Evolutionary conservation across 2,797 vertebrate species (phyloP).

Genomic region (Clarias laeviceps): DNA sequence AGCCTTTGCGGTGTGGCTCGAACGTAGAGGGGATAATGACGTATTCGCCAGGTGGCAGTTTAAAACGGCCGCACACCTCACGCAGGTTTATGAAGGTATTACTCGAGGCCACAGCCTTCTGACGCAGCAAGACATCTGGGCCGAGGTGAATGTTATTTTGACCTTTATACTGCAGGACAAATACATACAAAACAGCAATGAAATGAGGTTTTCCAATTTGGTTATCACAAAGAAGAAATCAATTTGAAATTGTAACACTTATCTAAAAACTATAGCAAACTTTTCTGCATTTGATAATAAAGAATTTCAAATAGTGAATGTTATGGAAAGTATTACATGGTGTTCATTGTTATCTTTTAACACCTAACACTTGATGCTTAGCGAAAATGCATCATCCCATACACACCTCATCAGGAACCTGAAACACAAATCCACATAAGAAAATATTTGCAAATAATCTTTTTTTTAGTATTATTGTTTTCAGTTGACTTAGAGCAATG

Average conservation of each 20-base stretch:
- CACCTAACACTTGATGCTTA: background rate
- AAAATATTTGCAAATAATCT: background rate
- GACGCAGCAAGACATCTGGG: constrained; percentile 70
- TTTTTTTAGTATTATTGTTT: background rate
- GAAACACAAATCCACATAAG: constrained; percentile 44
- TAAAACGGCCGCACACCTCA: constrained; percentile 73
- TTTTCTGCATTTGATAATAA: background rate
- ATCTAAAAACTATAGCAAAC: background rate
- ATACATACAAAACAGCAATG: background rate
- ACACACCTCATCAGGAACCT: constrained; percentile 46
- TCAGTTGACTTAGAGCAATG: background rate
- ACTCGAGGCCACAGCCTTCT: constrained; percentile 65
- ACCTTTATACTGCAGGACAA: constrained; percentile 69
- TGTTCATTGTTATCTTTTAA: background rate
- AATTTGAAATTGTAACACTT: background rate
- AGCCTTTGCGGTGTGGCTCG: constrained; percentile 68
- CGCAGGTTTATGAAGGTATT: constrained; percentile 70
- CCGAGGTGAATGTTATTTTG: constrained; percentile 81
- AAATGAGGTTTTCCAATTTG: background rate
- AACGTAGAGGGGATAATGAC: constrained; percentile 77
- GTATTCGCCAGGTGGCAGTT: constrained; percentile 76
- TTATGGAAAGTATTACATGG: background rate
- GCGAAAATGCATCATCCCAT: background rate
- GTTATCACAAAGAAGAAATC: background rate
- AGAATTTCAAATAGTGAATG: background rate